Conservation (phyloP, 2,797 vertebrate species). For the Phataginus tricuspis region DNA sequence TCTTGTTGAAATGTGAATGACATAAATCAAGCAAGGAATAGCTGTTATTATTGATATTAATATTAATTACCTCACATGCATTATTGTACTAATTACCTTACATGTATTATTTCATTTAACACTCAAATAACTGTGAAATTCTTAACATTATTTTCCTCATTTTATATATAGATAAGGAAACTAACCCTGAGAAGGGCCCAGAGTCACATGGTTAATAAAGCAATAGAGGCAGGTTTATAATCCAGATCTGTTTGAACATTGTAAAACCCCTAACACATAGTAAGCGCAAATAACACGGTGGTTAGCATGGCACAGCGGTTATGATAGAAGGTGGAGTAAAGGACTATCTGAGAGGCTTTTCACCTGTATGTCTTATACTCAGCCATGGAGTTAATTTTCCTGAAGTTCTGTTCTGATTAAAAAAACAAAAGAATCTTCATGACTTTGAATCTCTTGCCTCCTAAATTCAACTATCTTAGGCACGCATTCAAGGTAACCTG, state of each 20-base stretch:
- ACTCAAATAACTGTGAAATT: neutral
- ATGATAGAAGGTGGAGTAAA: neutral
- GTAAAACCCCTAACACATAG: neutral
- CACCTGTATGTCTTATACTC: neutral
- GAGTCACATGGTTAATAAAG: neutral
- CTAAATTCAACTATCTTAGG: neutral
- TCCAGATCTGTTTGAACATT: neutral
- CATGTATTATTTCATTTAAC: neutral
- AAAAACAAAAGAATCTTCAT: neutral
- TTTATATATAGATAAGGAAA: neutral
- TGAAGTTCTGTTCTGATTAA: neutral
- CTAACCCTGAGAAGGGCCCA: neutral
- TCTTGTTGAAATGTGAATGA: slow-evolving; percentile 17
- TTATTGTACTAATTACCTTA: neutral
- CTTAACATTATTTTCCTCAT: neutral
- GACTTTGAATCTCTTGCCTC: neutral
- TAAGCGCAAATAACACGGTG: neutral
- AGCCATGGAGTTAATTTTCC: neutral
- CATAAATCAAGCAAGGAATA: neutral
- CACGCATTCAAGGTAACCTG: neutral
- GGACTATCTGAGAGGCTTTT: neutral
- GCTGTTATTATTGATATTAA: neutral
- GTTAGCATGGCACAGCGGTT: neutral
- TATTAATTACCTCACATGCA: neutral
- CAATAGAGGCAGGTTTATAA: neutral